phyloP scores from a whole-genome alignment of 2,888 invertebrate genomes.

The Ceraclea dissimilis region DNA sequence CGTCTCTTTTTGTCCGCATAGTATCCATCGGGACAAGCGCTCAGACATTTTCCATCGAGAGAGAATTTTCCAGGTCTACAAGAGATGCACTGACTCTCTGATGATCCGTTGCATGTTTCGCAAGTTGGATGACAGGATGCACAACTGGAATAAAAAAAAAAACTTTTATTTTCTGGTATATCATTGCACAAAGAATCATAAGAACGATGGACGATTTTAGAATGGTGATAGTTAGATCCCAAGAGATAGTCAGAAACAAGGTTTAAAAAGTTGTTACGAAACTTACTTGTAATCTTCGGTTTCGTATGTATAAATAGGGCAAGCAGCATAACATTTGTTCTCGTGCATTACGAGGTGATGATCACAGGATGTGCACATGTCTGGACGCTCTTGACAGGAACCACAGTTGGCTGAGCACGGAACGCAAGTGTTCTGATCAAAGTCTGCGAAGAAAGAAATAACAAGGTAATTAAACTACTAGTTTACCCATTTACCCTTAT shows the following conservation, averaged over 20 bases:
- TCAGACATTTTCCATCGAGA: slow-evolving; percentile 63
- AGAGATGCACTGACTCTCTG: slow-evolving; percentile 71
- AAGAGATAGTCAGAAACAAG: too few relatives aligned
- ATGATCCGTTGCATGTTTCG: slow-evolving; percentile 72
- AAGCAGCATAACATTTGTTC: slow-evolving; percentile 75
- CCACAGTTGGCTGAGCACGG: slow-evolving; percentile 83
- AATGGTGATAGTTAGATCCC: too few relatives aligned
- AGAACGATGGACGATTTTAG: not conserved
- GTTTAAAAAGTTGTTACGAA: not conserved
- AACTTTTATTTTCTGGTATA: not conserved
- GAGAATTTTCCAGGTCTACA: slow-evolving; percentile 68
- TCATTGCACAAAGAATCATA: not conserved
- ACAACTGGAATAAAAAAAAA: slow-evolving; percentile 44
- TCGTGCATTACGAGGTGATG: slow-evolving; percentile 78
- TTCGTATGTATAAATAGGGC: slow-evolving; percentile 75
- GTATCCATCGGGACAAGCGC: slow-evolving; percentile 65
- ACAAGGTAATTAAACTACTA: not conserved
- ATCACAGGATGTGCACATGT: slow-evolving; percentile 80
- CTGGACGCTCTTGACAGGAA: slow-evolving; percentile 74
- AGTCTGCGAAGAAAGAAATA: slow-evolving; percentile 42
- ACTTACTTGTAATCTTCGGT: slow-evolving; percentile 72
- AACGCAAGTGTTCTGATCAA: slow-evolving; percentile 66
- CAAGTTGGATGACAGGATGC: slow-evolving; percentile 72
- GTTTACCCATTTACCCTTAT: too few relatives aligned
- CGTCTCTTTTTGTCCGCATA: slow-evolving; percentile 71